Conservation (phyloP, 1,140 invertebrate species). For the Eriosoma lanigerum region DNA sequence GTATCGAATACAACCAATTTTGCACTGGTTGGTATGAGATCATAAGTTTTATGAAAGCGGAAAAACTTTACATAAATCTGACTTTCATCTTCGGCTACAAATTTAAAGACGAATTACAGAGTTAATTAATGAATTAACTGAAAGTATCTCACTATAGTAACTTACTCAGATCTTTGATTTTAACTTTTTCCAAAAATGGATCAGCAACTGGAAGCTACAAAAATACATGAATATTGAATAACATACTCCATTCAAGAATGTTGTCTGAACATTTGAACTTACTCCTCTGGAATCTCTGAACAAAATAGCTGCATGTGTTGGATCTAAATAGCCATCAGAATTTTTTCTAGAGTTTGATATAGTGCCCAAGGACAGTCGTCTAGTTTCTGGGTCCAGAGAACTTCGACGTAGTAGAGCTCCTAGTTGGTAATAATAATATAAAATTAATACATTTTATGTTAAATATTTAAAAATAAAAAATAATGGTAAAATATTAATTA, state of each 20-base stretch:
- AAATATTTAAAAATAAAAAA: not conserved
- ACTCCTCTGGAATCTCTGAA: conserved; percentile 87
- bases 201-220: conserved; percentile 83
- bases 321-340: conserved; percentile 74
- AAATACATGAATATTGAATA: conserved; percentile 58
- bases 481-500: not conserved
- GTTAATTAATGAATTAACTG: not conserved
- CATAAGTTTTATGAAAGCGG: conserved; percentile 98
- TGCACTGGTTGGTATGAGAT: conserved; percentile 97
- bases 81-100: conserved; percentile 87
- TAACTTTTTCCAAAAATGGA: conserved; percentile 85
- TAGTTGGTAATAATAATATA: conserved; percentile 46
- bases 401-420: conserved; percentile 64
- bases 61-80: conserved; percentile 98
- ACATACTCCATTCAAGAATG: not conserved
- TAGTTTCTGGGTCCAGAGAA: conserved; percentile 71
- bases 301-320: conserved; percentile 81
- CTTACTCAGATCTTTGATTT: conserved; percentile 76
- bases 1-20: conserved; percentile 99
- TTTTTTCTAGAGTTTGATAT: conserved; percentile 62
- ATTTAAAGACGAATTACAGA: conserved; percentile 60
- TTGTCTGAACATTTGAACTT: conserved; percentile 60
- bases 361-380: conserved; percentile 67
- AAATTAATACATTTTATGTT: not conserved
- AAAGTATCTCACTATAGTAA: conserved; percentile 62